A percentile compares a stretch with the other conserved stretches of the same genome.
phyloP scores from a whole-genome alignment of 2,797 vertebrate species.

The Halcyon leucocephala region DNA sequence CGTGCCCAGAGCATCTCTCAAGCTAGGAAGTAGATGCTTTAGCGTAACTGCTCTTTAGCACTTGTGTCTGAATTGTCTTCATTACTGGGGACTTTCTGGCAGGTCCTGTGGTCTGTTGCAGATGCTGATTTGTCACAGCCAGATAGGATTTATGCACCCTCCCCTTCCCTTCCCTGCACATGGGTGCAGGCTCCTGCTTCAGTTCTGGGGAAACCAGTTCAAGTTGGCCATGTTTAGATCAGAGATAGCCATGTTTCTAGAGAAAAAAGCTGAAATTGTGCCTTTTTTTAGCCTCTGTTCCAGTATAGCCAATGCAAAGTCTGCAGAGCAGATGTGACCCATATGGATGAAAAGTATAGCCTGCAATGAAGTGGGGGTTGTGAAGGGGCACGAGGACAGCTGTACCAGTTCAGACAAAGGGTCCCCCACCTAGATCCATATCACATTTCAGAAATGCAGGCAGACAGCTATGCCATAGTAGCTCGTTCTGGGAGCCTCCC shows the following conservation, averaged over 20 bases:
- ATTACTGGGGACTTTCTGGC: background rate
- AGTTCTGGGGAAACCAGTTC: background rate
- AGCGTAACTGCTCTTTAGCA: background rate
- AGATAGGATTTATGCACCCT: background rate
- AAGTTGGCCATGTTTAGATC: background rate
- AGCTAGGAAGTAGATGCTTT: background rate
- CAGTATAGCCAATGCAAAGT: background rate
- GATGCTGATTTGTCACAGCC: background rate
- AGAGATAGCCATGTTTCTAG: background rate
- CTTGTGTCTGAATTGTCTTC: background rate
- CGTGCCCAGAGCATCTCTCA: background rate
- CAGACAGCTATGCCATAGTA: background rate
- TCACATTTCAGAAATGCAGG: background rate
- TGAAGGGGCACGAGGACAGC: background rate
- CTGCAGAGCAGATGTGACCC: background rate
- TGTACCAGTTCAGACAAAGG: background rate
- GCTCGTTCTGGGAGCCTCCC: background rate
- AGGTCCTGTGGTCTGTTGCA: conserved; percentile 11
- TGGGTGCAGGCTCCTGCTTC: accelerated
- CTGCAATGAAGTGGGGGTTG: background rate
- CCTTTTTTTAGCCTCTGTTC: background rate
- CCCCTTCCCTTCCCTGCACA: background rate
- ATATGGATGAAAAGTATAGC: background rate
- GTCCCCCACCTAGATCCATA: background rate
- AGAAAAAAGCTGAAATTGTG: background rate